Base-by-base conservation (phyloP, 2,113 vertebrate genomes). In the Odontophorus gujanensis region DNA sequence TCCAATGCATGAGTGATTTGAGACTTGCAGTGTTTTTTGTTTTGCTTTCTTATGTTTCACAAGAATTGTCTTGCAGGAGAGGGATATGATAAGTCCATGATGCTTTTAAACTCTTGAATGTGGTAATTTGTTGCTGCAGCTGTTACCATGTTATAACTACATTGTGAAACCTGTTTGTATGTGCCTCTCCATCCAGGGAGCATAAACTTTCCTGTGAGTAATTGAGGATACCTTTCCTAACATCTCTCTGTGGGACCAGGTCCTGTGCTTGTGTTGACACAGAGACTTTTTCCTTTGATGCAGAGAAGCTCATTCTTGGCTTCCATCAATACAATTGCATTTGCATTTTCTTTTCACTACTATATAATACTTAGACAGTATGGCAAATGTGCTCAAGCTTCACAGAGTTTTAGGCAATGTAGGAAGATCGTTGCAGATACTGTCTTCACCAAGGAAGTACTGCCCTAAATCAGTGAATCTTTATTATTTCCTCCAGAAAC, bases 211-310 rank as follows among this genome's bases (percentile, higher is more conserved):
- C 67, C 66, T 87, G 50, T 59, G 69, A 93, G 84, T 82, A 85
- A 89, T 82, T 89, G 87, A 92, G 72, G 85, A 48, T 91, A 95
- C 81, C 92, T 96, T 87, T 71, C 66, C 66, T 89, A 91, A 59
- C 85, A 95, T 81, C 78, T 92, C 74, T 76, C 91, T 67, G 5
- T 55, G 78, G 55, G 81, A 74, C 79, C 55, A 73, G 84, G 61
- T 77, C 61, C 79, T 61, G 43, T 63, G 76, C 87, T 83, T 89
- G 68, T 74, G 28, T 53, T 76, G 73, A 75, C 79, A 16, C 59
- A 75, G 47, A 45, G 61, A 43, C 15, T 80, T 83, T 80, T 85
- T 15, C 21, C 59, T 87, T 93, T 91, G 42, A 45, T 85, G 47
- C 42, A 91, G 91, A 76, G 75, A 59, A 71, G 68, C 62, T 66